phyloP scores from a whole-genome alignment of 2,888 invertebrate genomes.

The Allygus modestus region DNA sequence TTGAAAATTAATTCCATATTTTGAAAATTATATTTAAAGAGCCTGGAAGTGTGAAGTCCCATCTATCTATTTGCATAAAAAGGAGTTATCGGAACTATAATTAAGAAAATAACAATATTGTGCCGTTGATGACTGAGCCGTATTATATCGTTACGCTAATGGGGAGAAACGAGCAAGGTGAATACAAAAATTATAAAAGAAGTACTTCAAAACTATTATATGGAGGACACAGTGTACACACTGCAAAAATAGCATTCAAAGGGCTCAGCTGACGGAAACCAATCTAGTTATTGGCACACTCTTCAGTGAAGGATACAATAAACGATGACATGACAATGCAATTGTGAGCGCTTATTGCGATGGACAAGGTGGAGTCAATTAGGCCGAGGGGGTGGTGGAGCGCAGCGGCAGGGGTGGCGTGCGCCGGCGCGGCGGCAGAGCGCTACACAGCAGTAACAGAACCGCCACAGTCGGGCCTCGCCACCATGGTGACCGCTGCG shows the following conservation, averaged over 20 bases:
- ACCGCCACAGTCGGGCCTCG: neutral
- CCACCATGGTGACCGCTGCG: conserved; percentile 16
- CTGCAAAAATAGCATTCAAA: conserved; percentile 21
- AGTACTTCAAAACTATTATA: neutral
- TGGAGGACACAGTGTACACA: conserved; percentile 4
- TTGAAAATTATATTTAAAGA: no score
- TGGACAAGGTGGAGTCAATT: conserved; percentile 43
- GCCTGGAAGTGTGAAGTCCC: no score
- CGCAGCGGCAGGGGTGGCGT: no score
- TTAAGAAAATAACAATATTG: no score
- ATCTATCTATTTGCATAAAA: no score
- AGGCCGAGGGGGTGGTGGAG: neutral
- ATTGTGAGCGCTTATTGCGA: conserved; percentile 45
- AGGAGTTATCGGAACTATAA: no score
- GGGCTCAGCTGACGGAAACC: conserved; percentile 35
- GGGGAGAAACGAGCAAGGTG: no score
- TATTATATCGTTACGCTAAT: no score
- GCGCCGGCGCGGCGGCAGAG: neutral
- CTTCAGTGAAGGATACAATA: conserved; percentile 37
- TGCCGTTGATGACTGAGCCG: no score
- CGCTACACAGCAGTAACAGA: neutral
- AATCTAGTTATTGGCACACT: conserved; percentile 43
- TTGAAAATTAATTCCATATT: no score
- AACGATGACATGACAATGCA: conserved; percentile 45
- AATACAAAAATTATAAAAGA: neutral